Evolutionary conservation across 2,113 vertebrate species (phyloP), one percentile per base, ranked within the genome.

Genomic region (Siniperca chuatsi): DNA sequence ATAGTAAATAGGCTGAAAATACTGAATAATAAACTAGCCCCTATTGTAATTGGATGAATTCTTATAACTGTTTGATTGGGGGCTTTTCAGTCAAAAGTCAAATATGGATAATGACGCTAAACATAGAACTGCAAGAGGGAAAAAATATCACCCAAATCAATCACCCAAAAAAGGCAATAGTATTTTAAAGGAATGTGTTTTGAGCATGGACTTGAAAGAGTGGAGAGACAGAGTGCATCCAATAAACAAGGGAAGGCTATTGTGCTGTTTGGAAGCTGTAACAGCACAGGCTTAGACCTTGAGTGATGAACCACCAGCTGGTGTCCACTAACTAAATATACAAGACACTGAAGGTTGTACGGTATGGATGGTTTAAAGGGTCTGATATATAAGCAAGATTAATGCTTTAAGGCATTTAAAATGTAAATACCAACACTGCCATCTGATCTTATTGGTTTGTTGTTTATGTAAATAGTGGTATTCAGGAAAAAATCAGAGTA

Each of bases 291-390:
- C 20, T 55, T 13, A 57, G 61, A 80, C 16, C 37, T 67, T 71
- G n/a, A 80, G 50, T 44, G 29, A 2, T 70, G 21, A 79, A 20
- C 9, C 9, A 6, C 54, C 68, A 61, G 40, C 75, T 88, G 71
- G 29, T 54, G 21, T 75, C 37, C 66, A 61, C 18, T 71, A 44
- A 82, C 1, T 1, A 60, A 75, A 42, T 13, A 60, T 29, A 76
- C 6, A 5, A 64, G 65, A 70, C 46, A 70, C 40, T 76, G 20
- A n/a, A 37, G 40, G 21, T 65, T 48, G 48, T 8, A 23, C 15
- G 4, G 18, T 37, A 5, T 0, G 2, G 40, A 23, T 6, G 1
- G 18, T 6, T 62, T 33, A n/a, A 42, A 44, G 0, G 13, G 33
- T 54, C 44, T 62, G 18, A 61, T 61, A 37, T 11, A n/a, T 16